A percentile compares a stretch with the other conserved stretches of the same genome.
phyloP scores from a whole-genome alignment of 2,113 vertebrate genomes.

The Vidua macroura region DNA sequence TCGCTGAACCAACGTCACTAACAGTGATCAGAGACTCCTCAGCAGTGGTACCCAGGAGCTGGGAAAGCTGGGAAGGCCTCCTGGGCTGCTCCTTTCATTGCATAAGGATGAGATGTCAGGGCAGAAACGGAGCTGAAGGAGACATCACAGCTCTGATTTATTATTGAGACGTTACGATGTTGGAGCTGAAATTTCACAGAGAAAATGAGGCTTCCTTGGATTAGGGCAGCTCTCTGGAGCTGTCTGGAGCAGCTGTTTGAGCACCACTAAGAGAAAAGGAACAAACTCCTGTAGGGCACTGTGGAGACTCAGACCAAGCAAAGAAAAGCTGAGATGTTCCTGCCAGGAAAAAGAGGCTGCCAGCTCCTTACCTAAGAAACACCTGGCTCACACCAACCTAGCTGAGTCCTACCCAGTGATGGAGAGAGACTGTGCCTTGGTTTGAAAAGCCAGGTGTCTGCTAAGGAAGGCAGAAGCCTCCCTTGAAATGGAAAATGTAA shows the following conservation, averaged over 20 bases:
- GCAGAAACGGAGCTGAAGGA: neutral
- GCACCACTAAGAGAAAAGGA: neutral
- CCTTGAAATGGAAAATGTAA: neutral
- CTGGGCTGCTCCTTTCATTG: neutral
- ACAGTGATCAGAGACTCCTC: neutral
- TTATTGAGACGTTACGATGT: neutral
- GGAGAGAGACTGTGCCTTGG: neutral
- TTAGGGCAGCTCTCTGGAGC: neutral
- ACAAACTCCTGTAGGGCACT: neutral
- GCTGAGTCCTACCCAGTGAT: rapidly evolving
- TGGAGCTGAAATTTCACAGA: neutral
- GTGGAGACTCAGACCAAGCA: neutral
- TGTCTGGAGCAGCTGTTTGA: neutral
- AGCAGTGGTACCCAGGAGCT: neutral
- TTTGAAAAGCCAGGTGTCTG: neutral
- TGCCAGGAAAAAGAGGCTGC: neutral
- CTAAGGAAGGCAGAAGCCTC: neutral
- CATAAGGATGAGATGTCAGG: neutral
- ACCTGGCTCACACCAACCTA: neutral
- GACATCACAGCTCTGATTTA: neutral
- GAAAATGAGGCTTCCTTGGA: neutral
- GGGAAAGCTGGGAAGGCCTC: neutral
- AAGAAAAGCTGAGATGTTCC: neutral
- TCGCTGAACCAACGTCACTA: neutral
- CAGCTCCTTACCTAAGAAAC: neutral